Base-by-base conservation (phyloP, 2,113 vertebrate genomes). In the Lycocorax pyrrhopterus region DNA sequence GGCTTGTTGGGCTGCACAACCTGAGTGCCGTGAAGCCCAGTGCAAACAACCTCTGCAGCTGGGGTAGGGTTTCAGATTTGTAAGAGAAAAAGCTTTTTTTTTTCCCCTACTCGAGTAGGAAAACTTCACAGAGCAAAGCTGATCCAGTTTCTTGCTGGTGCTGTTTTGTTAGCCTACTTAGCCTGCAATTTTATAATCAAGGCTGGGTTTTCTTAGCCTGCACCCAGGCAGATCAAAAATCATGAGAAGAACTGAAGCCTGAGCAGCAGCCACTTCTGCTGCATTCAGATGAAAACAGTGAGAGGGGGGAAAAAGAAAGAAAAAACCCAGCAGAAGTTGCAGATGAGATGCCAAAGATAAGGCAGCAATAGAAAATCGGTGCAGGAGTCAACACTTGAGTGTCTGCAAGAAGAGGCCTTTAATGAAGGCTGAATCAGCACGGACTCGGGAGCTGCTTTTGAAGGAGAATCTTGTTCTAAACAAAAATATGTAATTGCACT, bases 81-180 rank as follows among this genome's bases (percentile, higher is more conserved):
- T 84, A 26, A 74, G 90, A 90, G 53, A 91, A 60, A 72, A 93
- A 74, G 37, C 43, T 1, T 43, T 33, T 43, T 12, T 5, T 16
- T 12, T 8, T 0, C 4, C 43, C 30, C 4, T 6, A 2, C 69
- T 78, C 10, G 13, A 92, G 69, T 73, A 88, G 83, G 56, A 78
- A 73, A 75, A 72, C 83, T 92, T 80, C 51, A 27, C 47, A 5
- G 37, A 92, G 87, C 68, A 33, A 49, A 90, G 80, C 90, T 89
- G 96, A 96, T 95, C 92, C 90, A 94, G 90, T 93, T 93, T 89
- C 93, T 89, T 49, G 68, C 79, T 39, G 71, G 68, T 51, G 89
- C 81, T 95, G 93, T 94, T 95, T 93, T 75, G 92, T 95, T 93
- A 95, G 79, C 95, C 94, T 94, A 86, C 86, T 95, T 96, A 90